Base-by-base conservation (phyloP, 1,140 invertebrate genomes). In the Drosophila rhopaloa region DNA sequence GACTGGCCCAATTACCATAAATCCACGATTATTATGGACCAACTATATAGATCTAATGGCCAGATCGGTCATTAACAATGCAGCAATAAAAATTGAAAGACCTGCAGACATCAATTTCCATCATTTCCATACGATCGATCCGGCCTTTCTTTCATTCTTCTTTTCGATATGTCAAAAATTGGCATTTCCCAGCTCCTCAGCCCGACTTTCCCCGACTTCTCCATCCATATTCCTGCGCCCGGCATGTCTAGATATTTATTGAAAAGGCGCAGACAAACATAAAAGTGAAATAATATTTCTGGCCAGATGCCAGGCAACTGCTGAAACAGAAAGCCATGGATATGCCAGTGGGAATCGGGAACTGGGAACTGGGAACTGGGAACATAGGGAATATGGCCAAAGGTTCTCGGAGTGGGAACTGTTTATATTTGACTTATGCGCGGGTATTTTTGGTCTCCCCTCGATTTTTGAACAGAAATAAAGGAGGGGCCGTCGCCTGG, bases 251-350 rank as follows among this genome's bases (percentile, higher is more conserved):
- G 72, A 89, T 88, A 88, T 86, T 83, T 83, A 84, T 89, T 89
- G 83, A 85, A 90, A 90, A 86, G 72, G 78, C 81, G 76, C 81
- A 90, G 85, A 89, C 81, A 89, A 86, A 86, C 83, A 88, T 89
- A 81, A 90, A 90, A 88, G 79, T 89, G 88, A 89, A 90, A 85
- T 90, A 86, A 90, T 86, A 89, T 89, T 88, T 89, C 84, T 88
- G 84, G 84, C 84, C 85, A 66, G 76, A 54, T 89, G 84, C 84
- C 84, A 88, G 54, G 24, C 56, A 59, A 82, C 61, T 65, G 58
- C 79, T 71, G 75, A 85, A 86, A 81, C 82, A 75, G 65, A 86
- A 82, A 85, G 65, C 65, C 58, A 70, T 63, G 63, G 58, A 47
- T 53, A 57, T 57, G 44, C 27, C 37, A 41, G 47, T 10, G 27